Percentiles rank a stretch among this genome's conserved stretches.
Conservation (phyloP, 2,888 invertebrate species). For the Tetramorium bicarinatum region DNA sequence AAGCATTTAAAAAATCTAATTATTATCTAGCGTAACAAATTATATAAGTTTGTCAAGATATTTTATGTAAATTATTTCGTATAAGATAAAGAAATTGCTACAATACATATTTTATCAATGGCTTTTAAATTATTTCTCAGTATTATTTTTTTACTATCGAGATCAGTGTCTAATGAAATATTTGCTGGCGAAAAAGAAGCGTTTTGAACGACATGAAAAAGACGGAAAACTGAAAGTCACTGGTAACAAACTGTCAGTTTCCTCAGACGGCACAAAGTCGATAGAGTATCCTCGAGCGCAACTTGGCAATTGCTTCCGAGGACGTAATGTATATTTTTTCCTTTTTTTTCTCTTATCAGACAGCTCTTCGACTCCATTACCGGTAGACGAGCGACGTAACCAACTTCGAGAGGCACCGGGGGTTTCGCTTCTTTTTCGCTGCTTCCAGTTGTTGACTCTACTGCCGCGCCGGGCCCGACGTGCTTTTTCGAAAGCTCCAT, state of each 20-base stretch:
- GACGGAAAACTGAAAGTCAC: slow-evolving; percentile 46
- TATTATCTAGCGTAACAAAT: neutral
- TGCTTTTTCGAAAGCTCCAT: slow-evolving; percentile 55
- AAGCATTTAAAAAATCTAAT: neutral
- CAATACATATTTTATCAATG: neutral
- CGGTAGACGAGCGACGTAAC: slow-evolving; percentile 51
- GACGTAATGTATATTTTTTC: slow-evolving; percentile 48
- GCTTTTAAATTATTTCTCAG: neutral
- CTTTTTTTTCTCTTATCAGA: neutral
- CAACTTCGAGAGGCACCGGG: slow-evolving; percentile 51
- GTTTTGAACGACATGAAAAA: slow-evolving; percentile 7
- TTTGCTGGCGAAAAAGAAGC: neutral
- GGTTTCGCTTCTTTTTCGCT: slow-evolving; percentile 49
- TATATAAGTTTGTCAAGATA: neutral
- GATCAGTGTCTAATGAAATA: neutral
- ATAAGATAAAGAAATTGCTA: neutral
- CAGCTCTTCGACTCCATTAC: slow-evolving; percentile 58
- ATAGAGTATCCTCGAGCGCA: slow-evolving; percentile 52
- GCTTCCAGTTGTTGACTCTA: slow-evolving; percentile 53
- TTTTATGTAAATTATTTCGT: neutral
- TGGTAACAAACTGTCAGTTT: slow-evolving; percentile 42
- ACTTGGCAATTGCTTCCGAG: slow-evolving; percentile 60
- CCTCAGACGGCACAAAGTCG: slow-evolving; percentile 36
- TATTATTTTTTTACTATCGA: neutral
- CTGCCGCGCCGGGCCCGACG: slow-evolving; percentile 33